Evolutionary conservation across 2,797 vertebrate species (phyloP).

Genomic region (Acridotheres tristis): DNA sequence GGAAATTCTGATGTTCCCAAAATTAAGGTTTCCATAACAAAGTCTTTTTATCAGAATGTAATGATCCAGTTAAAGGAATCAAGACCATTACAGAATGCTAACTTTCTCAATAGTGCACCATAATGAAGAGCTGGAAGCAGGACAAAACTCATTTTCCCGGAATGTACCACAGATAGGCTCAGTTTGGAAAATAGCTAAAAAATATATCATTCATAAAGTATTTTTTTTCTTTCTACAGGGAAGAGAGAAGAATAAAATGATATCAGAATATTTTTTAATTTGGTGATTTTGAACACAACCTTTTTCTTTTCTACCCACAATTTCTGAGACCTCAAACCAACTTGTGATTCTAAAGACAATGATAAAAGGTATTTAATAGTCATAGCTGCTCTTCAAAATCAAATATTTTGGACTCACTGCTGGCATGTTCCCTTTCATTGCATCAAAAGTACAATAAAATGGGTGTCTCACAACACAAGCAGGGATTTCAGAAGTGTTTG

Average conservation of each 20-base stretch:
- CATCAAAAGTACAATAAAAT: not conserved
- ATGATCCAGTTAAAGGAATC: constrained; percentile 13
- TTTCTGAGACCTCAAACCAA: not conserved
- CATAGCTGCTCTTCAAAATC: not conserved
- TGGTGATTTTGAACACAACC: not conserved
- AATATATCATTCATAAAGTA: not conserved
- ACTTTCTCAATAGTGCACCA: not conserved
- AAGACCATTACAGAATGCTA: constrained; percentile 2
- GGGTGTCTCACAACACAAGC: not conserved
- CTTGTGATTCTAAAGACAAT: not conserved
- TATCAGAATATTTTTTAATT: not conserved
- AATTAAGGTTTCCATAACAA: constrained; percentile 8
- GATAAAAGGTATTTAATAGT: not conserved
- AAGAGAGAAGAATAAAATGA: not conserved
- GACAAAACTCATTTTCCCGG: not conserved
- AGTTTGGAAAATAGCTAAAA: constrained; percentile 2
- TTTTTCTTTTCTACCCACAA: not conserved
- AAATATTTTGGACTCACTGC: not conserved
- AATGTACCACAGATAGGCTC: not conserved
- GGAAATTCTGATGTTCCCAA: constrained; percentile 17
- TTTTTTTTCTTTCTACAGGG: not conserved
- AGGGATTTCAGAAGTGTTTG: not conserved
- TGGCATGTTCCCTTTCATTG: not conserved
- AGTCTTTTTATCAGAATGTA: constrained; percentile 43
- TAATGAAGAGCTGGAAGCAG: not conserved